A percentile compares a stretch with the other conserved stretches of the same genome.
These are phyloP conservation scores for Microcebus tavaratra DNA, from an alignment of 2,113 vertebrate genomes.

Conservation along the genomic window DNA sequence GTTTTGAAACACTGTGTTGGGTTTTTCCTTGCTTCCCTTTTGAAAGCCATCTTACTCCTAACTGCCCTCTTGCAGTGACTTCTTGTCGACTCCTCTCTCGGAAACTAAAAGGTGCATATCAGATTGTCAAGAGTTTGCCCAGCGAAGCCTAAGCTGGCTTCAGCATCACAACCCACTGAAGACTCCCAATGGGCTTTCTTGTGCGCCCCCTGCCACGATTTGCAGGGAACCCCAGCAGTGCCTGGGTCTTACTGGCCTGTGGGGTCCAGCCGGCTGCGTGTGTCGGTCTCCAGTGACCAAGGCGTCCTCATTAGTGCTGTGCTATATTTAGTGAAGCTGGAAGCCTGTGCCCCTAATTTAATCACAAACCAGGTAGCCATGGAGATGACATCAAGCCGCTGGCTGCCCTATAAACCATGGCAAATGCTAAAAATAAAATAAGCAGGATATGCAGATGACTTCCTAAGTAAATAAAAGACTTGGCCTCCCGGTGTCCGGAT, in stretches of 20 bases:
- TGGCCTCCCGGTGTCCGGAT: background rate
- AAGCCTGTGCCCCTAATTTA: slow-evolving; percentile 66
- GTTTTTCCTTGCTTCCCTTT: background rate
- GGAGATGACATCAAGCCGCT: slow-evolving; percentile 68
- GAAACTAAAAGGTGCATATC: accelerated
- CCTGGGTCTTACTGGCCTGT: background rate
- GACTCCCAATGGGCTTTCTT: background rate
- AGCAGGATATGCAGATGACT: slow-evolving; percentile 36
- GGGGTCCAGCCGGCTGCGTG: slow-evolving; percentile 44
- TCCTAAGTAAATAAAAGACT: background rate
- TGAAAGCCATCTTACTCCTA: background rate
- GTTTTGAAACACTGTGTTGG: background rate
- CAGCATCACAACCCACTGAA: background rate
- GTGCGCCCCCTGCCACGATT: background rate
- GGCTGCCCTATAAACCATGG: slow-evolving; percentile 7
- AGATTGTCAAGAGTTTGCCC: accelerated
- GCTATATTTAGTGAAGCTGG: slow-evolving; percentile 72
- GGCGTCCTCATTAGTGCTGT: slow-evolving; percentile 70
- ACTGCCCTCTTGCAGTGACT: background rate
- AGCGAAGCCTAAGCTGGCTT: accelerated
- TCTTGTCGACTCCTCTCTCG: background rate
- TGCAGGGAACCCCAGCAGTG: background rate
- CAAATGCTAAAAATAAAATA: slow-evolving; percentile 63
- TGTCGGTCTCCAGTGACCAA: slow-evolving; percentile 63
- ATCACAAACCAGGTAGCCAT: slow-evolving; percentile 75